phyloP scores from a whole-genome alignment of 1,140 invertebrate species.

The Nylanderia fulva region DNA sequence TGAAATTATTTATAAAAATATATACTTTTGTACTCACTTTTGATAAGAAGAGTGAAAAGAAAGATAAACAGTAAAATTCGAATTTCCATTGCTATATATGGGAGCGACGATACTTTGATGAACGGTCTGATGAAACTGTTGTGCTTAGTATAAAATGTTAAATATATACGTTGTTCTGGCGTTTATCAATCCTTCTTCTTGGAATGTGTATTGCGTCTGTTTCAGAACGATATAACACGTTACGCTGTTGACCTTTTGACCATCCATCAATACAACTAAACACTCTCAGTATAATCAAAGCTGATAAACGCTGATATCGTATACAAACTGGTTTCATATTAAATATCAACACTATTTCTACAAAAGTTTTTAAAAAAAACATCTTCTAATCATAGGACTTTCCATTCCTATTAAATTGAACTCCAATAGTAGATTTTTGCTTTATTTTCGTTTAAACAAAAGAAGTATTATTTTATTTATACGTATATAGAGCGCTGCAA shows the following conservation, averaged over 20 bases:
- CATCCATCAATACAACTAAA: conserved; percentile 24
- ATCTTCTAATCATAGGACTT: background rate
- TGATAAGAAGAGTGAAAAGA: background rate
- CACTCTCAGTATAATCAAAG: background rate
- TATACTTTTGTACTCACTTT: conserved; percentile 40
- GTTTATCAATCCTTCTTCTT: conserved; percentile 47
- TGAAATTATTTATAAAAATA: conserved; percentile 16
- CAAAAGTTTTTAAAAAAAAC: background rate
- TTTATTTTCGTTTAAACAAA: background rate
- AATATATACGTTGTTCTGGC: conserved; percentile 4
- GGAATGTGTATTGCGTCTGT: background rate
- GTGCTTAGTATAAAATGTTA: background rate
- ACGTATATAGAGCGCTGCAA: background rate
- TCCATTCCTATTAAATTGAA: background rate
- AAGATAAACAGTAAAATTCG: conserved; percentile 54
- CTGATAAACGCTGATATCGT: conserved; percentile 27
- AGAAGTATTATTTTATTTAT: background rate
- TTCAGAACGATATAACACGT: background rate
- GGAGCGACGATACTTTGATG: background rate
- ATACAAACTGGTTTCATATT: background rate
- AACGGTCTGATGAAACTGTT: background rate
- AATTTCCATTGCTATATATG: conserved; percentile 42
- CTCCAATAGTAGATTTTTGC: background rate
- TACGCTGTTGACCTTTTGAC: conserved; percentile 32
- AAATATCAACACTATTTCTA: conserved; percentile 30